phyloP scores from a whole-genome alignment of 1,140 invertebrate species.

The Idris sp. region DNA sequence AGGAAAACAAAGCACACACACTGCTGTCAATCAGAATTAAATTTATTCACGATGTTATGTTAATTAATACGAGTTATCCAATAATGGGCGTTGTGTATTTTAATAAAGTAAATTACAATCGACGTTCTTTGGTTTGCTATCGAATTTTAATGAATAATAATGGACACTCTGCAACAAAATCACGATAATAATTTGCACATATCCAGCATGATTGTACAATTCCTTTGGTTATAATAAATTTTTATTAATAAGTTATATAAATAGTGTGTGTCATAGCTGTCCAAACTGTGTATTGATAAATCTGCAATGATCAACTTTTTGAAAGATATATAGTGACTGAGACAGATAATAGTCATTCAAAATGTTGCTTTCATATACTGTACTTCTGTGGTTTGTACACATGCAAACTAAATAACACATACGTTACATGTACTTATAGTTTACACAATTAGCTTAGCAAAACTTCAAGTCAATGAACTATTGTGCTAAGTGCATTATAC shows the following conservation, averaged over 20 bases:
- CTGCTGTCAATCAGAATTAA: neutral
- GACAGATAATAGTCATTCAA: slow-evolving; percentile 4
- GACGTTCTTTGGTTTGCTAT: neutral
- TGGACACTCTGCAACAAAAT: neutral
- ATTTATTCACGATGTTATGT: slow-evolving; percentile 2
- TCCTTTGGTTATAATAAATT: slow-evolving; percentile 3
- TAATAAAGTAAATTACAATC: neutral
- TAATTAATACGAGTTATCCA: neutral
- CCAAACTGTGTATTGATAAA: slow-evolving; percentile 1
- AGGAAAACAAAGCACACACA: no score
- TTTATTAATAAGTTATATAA: neutral
- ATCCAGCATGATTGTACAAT: neutral
- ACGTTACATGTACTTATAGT: no score
- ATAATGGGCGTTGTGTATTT: neutral
- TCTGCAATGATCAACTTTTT: slow-evolving; percentile 4
- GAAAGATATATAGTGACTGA: neutral
- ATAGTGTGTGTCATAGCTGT: no score
- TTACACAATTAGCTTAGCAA: no score
- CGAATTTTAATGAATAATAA: slow-evolving; percentile 3
- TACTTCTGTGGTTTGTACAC: neutral
- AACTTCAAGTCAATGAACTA: no score
- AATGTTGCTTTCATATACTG: neutral
- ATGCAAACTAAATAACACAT: no score
- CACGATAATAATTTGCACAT: neutral
- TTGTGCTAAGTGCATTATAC: no score